phyloP scores from a whole-genome alignment of 2,797 vertebrate species.

The Ctenopoma multispine region DNA sequence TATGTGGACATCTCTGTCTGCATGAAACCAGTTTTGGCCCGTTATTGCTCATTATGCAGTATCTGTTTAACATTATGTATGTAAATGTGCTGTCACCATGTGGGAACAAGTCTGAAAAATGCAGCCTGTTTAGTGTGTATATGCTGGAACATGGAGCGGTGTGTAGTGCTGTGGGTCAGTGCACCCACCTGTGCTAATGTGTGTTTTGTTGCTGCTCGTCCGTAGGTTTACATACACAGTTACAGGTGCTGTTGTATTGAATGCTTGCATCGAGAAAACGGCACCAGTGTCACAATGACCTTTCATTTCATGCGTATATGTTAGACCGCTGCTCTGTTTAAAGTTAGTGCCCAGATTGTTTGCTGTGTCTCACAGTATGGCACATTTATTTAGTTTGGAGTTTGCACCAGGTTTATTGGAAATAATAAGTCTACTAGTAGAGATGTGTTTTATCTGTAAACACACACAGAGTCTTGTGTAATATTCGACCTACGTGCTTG shows the following conservation, averaged over 20 bases:
- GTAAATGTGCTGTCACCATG: too few relatives aligned
- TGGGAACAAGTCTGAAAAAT: not conserved
- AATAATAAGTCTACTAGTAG: not conserved
- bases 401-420: not conserved
- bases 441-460: not conserved
- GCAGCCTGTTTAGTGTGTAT: too few relatives aligned
- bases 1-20: too few relatives aligned
- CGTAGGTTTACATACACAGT: not conserved
- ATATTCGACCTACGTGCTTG: not conserved
- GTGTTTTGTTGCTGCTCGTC: not conserved
- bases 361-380: not conserved
- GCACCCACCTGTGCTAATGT: not conserved
- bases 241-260: not conserved
- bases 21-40: too few relatives aligned
- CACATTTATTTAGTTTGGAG: not conserved
- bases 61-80: too few relatives aligned
- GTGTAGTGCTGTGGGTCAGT: not conserved
- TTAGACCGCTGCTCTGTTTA: not conserved
- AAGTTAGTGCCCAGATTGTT: not conserved
- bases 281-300: not conserved
- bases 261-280: not conserved
- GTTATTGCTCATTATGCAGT: too few relatives aligned
- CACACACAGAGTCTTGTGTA: not conserved
- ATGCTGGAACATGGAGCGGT: not conserved
- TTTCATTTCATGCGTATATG: not conserved